These are phyloP conservation scores for Meriones unguiculatus DNA, from an alignment of 2,113 vertebrate species.

Conservation along the genomic window DNA sequence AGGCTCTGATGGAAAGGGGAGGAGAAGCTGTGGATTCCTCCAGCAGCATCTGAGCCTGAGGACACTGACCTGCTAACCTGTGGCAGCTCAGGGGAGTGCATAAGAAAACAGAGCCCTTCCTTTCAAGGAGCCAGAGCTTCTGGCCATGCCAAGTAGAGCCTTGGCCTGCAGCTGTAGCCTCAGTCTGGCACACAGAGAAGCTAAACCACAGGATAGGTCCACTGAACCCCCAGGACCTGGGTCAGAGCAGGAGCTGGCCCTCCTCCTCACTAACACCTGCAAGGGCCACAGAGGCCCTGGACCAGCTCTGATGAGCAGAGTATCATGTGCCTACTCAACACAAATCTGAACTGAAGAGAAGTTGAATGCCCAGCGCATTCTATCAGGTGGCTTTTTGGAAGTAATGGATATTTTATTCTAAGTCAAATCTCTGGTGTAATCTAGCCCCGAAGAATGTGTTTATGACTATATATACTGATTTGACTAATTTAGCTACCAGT, in stretches of 20 bases:
- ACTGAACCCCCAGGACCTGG: neutral
- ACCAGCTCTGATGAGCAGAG: neutral
- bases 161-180: neutral
- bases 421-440: neutral
- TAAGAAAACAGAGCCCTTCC: neutral
- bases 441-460: neutral
- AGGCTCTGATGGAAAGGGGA: neutral
- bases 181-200: accelerated
- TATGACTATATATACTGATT: neutral
- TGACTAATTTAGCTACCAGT: neutral
- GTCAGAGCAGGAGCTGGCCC: neutral
- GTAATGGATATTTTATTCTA: neutral
- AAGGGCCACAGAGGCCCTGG: too few relatives aligned
- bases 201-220: accelerated
- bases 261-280: accelerated
- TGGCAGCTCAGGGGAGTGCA: accelerated
- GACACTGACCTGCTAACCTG: neutral
- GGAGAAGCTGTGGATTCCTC: neutral
- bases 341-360: neutral
- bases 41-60: accelerated
- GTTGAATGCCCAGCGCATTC: neutral
- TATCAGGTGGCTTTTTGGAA: neutral
- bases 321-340: neutral
- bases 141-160: accelerated
- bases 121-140: neutral